A percentile compares a stretch with the other conserved stretches of the same genome.
phyloP scores from a whole-genome alignment of 2,888 invertebrate genomes.

The Cantharis nigra region DNA sequence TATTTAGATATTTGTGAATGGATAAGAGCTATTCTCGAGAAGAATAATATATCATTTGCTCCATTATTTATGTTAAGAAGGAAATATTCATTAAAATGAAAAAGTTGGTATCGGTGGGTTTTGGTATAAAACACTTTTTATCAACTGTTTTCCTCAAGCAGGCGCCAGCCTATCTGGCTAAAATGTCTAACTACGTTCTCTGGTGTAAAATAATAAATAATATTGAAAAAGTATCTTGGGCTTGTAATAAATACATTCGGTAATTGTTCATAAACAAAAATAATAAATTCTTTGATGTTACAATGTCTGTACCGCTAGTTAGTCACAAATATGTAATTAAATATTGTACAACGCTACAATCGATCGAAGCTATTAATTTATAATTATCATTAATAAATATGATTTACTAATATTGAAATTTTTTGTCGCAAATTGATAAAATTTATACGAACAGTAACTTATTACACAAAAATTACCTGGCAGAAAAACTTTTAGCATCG shows the following conservation, averaged over 20 bases:
- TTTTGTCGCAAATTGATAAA: neutral
- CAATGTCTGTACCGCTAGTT: neutral
- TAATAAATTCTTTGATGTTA: too few relatives aligned
- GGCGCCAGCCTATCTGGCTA: neutral
- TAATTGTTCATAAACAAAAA: neutral
- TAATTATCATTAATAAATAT: too few relatives aligned
- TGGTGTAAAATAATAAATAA: neutral
- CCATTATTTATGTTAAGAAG: neutral
- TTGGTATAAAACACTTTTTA: neutral
- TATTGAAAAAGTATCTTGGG: neutral
- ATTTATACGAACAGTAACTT: neutral
- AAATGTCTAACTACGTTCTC: neutral
- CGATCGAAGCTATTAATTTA: too few relatives aligned
- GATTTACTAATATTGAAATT: too few relatives aligned
- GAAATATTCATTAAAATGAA: neutral
- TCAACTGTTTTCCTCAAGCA: neutral
- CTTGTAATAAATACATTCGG: neutral
- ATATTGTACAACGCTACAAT: neutral
- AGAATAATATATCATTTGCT: neutral
- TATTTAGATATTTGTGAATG: neutral
- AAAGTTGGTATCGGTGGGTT: neutral
- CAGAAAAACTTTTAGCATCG: neutral
- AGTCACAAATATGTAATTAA: neutral
- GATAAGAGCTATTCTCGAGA: neutral
- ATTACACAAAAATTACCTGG: neutral